These are phyloP conservation scores for Amphipoea lucens DNA, from an alignment of 2,888 invertebrate species.

Conservation along the genomic window DNA sequence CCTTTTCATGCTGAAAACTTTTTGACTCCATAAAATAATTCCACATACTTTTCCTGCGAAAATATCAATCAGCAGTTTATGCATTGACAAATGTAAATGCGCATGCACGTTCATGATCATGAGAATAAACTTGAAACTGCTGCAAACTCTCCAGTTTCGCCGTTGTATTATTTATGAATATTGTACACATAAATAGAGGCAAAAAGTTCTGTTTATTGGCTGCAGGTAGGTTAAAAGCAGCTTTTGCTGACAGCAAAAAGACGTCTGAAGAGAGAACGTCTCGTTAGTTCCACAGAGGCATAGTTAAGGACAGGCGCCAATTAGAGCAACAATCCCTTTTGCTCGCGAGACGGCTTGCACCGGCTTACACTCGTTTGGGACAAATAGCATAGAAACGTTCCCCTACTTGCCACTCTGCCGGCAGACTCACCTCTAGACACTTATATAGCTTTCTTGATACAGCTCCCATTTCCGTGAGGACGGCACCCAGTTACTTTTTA, in stretches of 20 bases:
- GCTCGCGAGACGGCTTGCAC: slow-evolving; percentile 39
- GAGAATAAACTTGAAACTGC: slow-evolving; percentile 9
- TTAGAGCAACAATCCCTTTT: slow-evolving; percentile 65
- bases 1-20: background rate
- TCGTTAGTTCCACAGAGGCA: slow-evolving; percentile 64
- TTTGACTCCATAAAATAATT: background rate
- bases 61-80: slow-evolving; percentile 4
- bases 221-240: slow-evolving; percentile 14
- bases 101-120: background rate
- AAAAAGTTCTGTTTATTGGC: background rate
- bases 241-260: slow-evolving; percentile 57
- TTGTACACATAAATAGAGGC: background rate
- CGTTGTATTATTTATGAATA: slow-evolving; percentile 11
- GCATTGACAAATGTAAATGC: slow-evolving; percentile 14
- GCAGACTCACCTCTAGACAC: slow-evolving; percentile 5
- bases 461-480: background rate
- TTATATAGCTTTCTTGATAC: background rate
- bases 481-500: background rate
- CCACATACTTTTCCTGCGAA: background rate
- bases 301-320: slow-evolving; percentile 63
- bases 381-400: slow-evolving; percentile 36
- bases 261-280: slow-evolving; percentile 54
- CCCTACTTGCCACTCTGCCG: slow-evolving; percentile 5
- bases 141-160: background rate
- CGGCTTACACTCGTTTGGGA: slow-evolving; percentile 33